Base-by-base conservation (phyloP, 2,113 vertebrate species). In the Forbesichthys papilliferus region DNA sequence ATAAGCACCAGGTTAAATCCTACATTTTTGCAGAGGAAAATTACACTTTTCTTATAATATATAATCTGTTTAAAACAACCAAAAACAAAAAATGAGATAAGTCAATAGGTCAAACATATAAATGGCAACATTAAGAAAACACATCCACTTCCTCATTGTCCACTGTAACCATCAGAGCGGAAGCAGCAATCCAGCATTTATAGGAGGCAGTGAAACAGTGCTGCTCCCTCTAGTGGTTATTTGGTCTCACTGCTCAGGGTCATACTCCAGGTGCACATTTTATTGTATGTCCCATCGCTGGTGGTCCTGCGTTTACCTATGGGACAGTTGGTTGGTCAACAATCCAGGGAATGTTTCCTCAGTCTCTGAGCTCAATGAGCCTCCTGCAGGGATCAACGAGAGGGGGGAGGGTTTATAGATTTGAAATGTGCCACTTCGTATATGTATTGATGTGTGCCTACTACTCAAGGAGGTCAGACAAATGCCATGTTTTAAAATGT, bases 331-430 rank as follows among this genome's bases (percentile, higher is more conserved):
- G 88, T 99, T 98, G 76, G 91, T 96, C 86, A 93, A 66, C 68
- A 98, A 89, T 79, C 96, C 97, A 0, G 87, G 92, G 78, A 92
- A 95, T 1, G 86, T 89, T 34, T 94, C 90, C 18, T 96, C 95
- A 0, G 89, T 89, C 18, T 96, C 95, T 13, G 95, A 94, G 11
- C 94, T 95, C 86, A 92, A 85, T 0, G 96, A 96, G n/a, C 95
- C 95, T 5, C 96, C 98, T 99, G 75, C 58, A 60, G 36, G 69
- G 56, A 81, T 7, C 9, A 78, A 6, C 76, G n/a, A 3, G 61
- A 66, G 16, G 51, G 1, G 6, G 6, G 9, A 34, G 56, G 53
- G 16, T 52, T 27, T 16, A 56, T 18, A 12, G 12, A 11, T 11
- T 60, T 5, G 27, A 14, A 60, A 60, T 60, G 12, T 14, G 58